These are phyloP conservation scores for Tineola bisselliella DNA, from an alignment of 2,888 invertebrate species.

Conservation along the genomic window DNA sequence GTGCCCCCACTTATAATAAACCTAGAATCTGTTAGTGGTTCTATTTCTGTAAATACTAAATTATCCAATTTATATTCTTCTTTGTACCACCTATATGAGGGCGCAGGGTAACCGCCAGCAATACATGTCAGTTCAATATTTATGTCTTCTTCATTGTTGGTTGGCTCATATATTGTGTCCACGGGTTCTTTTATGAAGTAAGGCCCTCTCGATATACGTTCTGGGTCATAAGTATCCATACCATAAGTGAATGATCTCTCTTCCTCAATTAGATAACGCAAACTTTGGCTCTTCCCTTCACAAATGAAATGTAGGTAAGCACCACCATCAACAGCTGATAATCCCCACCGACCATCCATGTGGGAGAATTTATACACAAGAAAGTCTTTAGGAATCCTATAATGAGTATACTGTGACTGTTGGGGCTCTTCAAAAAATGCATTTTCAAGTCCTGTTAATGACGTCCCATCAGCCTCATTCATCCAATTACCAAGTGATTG, in stretches of 20 bases:
- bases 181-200: conserved; percentile 87
- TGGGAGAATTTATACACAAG: conserved; percentile 82
- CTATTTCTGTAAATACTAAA: conserved; percentile 75
- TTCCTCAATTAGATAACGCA: conserved; percentile 77
- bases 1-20: conserved; percentile 92
- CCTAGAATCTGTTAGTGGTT: conserved; percentile 77
- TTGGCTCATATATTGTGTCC: conserved; percentile 84
- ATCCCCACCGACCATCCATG: conserved; percentile 82
- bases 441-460: conserved; percentile 80
- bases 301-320: conserved; percentile 86
- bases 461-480: conserved; percentile 85
- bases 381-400: conserved; percentile 73
- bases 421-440: conserved; percentile 78
- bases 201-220: conserved; percentile 87
- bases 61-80: conserved; percentile 87
- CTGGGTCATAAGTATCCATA: conserved; percentile 80
- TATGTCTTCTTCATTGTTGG: conserved; percentile 66
- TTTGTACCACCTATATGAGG: conserved; percentile 89
- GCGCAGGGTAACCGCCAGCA: conserved; percentile 89
- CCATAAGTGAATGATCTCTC: conserved; percentile 88
- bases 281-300: conserved; percentile 80
- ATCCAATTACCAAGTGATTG: conserved; percentile 80
- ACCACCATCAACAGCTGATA: conserved; percentile 80
- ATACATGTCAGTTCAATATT: conserved; percentile 83
- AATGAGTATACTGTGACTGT: conserved; percentile 28